Evolutionary conservation across 1,140 invertebrate species (phyloP).

Genomic region (Cataglyphis hispanica): DNA sequence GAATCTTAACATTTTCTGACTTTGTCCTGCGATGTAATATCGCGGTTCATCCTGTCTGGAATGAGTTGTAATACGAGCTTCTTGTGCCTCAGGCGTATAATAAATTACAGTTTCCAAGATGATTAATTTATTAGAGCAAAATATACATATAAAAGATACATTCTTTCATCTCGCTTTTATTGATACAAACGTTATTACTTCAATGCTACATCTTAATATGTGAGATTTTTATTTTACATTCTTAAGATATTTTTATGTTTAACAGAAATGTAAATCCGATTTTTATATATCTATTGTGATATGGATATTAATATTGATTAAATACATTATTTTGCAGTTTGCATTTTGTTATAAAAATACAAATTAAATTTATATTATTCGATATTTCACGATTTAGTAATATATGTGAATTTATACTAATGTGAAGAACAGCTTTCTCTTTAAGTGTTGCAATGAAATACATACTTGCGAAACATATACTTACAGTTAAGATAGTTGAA

Average conservation of each 20-base stretch:
- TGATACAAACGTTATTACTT: conserved; percentile 3
- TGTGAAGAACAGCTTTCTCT: not conserved
- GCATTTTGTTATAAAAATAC: not conserved
- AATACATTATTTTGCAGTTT: not conserved
- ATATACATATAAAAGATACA: not conserved
- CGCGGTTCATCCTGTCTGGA: conserved; percentile 27
- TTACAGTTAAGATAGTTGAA: not conserved
- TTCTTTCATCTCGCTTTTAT: not conserved
- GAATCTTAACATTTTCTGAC: conserved; percentile 33
- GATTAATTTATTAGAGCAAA: conserved; percentile 26
- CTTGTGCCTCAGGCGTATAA: conserved; percentile 5
- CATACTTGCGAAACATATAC: not conserved
- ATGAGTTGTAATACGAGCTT: conserved; percentile 15
- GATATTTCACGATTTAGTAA: not conserved
- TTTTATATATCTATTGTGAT: not conserved
- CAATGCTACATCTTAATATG: not conserved
- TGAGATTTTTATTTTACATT: not conserved
- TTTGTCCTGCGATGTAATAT: conserved; percentile 23
- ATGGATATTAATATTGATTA: not conserved
- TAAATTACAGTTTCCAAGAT: conserved; percentile 15
- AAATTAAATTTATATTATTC: not conserved
- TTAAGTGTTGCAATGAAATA: not conserved
- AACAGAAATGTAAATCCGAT: not conserved
- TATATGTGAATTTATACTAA: not conserved
- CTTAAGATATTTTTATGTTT: not conserved